Evolutionary conservation across 2,888 invertebrate species (phyloP).

Genomic region (Drosophila gaucha): DNA sequence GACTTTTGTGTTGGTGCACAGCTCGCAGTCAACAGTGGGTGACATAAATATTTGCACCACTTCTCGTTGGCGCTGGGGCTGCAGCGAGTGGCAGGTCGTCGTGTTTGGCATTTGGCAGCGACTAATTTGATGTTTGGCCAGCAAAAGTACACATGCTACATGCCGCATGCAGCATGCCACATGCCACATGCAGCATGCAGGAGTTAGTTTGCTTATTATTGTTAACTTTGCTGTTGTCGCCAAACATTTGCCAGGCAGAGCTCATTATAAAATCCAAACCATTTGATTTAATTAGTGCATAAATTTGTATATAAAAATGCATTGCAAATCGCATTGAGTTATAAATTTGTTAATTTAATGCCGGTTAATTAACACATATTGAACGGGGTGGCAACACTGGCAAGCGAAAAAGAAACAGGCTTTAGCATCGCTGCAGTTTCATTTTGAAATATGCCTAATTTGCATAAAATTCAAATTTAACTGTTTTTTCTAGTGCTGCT

Average conservation of each 20-base stretch:
- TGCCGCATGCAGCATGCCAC: constrained; percentile 14
- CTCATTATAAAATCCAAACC: constrained; percentile 7
- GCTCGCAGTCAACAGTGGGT: constrained; percentile 6
- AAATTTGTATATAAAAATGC: too few relatives aligned
- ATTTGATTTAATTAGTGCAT: too few relatives aligned
- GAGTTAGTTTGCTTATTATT: constrained; percentile 7
- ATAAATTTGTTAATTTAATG: constrained; percentile 44
- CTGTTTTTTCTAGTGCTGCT: constrained; percentile 37
- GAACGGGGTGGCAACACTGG: constrained; percentile 7
- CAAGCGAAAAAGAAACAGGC: neutral
- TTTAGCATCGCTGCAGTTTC: constrained; percentile 26
- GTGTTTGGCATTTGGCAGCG: constrained; percentile 29
- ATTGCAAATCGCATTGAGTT: constrained; percentile 1
- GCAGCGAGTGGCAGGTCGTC: too few relatives aligned
- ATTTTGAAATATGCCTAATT: constrained; percentile 64
- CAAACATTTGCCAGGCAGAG: constrained; percentile 5
- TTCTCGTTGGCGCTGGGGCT: neutral
- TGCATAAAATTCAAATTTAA: constrained; percentile 84
- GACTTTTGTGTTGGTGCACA: neutral
- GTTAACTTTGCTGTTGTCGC: constrained; percentile 11
- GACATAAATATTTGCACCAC: constrained; percentile 37
- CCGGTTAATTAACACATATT: constrained; percentile 29
- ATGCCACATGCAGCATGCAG: constrained; percentile 31
- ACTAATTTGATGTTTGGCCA: constrained; percentile 50
- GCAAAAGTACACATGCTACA: constrained; percentile 21